These are phyloP conservation scores for Pseudachorutes palmiensis DNA, from an alignment of 1,140 invertebrate genomes.

Conservation along the genomic window DNA sequence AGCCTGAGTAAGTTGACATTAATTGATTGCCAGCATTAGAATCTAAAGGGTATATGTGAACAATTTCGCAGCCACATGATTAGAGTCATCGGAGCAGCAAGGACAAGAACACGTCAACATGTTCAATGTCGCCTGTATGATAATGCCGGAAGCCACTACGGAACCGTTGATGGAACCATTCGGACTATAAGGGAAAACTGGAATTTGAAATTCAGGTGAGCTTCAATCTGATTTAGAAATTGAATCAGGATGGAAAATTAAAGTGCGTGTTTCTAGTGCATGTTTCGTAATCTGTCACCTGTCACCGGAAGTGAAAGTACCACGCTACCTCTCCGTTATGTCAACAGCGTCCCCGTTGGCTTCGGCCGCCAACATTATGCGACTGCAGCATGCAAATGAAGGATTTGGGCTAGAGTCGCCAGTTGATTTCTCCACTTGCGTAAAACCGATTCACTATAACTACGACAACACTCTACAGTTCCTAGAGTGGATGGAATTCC, in stretches of 20 bases:
- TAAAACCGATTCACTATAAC: conserved; percentile 84
- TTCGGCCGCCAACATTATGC: conserved; percentile 53
- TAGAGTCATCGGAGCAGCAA: conserved; percentile 76
- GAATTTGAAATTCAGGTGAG: conserved; percentile 73
- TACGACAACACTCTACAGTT: conserved; percentile 72
- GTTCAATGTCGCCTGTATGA: conserved; percentile 83
- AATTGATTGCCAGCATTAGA: neutral
- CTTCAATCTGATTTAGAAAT: neutral
- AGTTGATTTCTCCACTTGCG: conserved; percentile 70
- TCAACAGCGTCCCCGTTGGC: conserved; percentile 44
- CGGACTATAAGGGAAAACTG: conserved; percentile 83
- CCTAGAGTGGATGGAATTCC: conserved; percentile 86
- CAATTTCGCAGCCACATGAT: conserved; percentile 52
- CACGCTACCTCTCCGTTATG: conserved; percentile 57
- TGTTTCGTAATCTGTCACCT: conserved; percentile 61
- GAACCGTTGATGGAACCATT: conserved; percentile 41
- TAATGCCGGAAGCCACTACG: conserved; percentile 40
- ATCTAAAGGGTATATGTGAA: conserved; percentile 25
- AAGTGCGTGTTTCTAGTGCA: conserved; percentile 57
- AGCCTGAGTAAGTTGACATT: conserved; percentile 27
- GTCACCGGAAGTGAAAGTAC: conserved; percentile 34
- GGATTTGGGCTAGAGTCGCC: neutral
- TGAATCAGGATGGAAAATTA: too few relatives aligned
- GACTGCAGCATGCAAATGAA: conserved; percentile 17
- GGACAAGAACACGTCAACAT: conserved; percentile 67